These are phyloP conservation scores for Tragelaphus strepsiceros DNA, from an alignment of 2,113 vertebrate species.

Conservation along the genomic window DNA sequence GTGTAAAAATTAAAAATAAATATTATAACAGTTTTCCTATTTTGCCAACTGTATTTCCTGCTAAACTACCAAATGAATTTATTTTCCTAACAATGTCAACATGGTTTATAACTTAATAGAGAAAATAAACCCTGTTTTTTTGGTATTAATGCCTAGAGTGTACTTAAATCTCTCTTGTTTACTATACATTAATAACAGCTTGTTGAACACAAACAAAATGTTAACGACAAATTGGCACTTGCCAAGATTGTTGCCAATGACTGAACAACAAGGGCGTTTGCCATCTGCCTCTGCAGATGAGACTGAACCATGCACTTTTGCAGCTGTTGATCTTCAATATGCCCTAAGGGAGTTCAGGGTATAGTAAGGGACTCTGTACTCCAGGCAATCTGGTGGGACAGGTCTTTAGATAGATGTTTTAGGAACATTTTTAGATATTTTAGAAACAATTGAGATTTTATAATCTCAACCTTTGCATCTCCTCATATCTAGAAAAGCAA, in stretches of 20 bases:
- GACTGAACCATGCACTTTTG: not conserved
- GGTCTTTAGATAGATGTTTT: not conserved
- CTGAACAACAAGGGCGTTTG: not conserved
- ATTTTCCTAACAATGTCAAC: not conserved
- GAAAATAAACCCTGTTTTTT: not conserved
- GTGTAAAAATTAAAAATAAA: not conserved
- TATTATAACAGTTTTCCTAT: not conserved
- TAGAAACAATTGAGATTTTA: not conserved
- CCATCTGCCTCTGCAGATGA: not conserved
- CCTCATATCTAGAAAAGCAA: not conserved
- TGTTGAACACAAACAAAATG: not conserved
- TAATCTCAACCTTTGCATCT: not conserved
- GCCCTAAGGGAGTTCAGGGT: not conserved
- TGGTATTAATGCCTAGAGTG: not conserved
- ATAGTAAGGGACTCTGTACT: not conserved
- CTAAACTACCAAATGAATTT: not conserved
- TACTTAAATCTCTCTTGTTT: not conserved
- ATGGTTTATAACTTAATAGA: not conserved
- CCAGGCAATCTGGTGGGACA: not conserved
- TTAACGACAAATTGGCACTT: not conserved
- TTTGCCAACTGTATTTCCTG: not conserved
- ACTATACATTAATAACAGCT: not conserved
- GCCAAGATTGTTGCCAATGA: not conserved
- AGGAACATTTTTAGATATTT: not conserved
- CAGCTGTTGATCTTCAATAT: not conserved